Evolutionary conservation across 2,113 vertebrate species (phyloP).

Genomic region (Cynopterus brachyotis): DNA sequence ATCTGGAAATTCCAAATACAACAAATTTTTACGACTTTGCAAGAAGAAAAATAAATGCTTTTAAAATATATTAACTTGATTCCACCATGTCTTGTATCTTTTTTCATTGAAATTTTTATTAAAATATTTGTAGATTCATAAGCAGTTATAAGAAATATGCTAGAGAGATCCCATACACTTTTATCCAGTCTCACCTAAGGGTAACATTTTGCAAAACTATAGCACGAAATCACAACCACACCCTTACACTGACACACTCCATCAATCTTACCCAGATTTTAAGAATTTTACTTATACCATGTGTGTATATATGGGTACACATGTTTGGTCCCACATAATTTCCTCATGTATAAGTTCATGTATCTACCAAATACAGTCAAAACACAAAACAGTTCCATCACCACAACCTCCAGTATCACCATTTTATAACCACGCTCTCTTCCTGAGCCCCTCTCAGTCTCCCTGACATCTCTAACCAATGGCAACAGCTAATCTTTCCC

Average conservation of each 20-base stretch:
- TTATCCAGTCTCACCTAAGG: neutral
- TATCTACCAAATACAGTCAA: neutral
- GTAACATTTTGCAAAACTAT: neutral
- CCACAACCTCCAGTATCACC: neutral
- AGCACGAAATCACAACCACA: neutral
- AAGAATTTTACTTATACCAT: neutral
- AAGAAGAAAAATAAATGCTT: neutral
- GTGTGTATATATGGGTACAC: neutral
- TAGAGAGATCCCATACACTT: neutral
- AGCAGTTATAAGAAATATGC: neutral
- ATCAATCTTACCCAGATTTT: neutral
- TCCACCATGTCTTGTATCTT: neutral
- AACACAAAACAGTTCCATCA: neutral
- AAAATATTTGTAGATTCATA: neutral
- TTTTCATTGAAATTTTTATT: neutral
- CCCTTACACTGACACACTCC: neutral
- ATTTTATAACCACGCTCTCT: neutral
- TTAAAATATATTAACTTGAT: neutral
- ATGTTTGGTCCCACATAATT: neutral
- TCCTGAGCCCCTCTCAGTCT: neutral
- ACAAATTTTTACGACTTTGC: neutral
- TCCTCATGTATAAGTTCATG: accelerated
- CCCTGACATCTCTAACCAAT: neutral
- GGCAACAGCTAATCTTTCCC: neutral
- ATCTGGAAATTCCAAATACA: neutral